Conservation (phyloP, 35 echinoderm and acorn worm genomes). For the Ophioderma brevispina region DNA sequence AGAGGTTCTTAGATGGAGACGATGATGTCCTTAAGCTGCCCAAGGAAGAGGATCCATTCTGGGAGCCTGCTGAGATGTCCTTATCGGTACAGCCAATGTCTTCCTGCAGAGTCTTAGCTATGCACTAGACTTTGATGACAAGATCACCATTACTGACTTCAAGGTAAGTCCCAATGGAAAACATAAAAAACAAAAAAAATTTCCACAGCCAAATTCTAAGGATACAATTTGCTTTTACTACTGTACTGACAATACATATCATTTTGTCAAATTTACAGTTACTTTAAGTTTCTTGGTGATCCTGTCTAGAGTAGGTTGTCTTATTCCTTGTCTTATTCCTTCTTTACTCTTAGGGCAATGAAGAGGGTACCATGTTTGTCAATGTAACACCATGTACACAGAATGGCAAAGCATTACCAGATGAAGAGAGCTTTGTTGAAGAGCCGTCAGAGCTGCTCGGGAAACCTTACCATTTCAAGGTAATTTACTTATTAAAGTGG, state of each 20-base stretch:
- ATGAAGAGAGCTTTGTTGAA: conserved; percentile 91
- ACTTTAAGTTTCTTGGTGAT: not conserved
- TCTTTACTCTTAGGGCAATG: conserved; percentile 70
- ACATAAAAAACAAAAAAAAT: not conserved
- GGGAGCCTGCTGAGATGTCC: conserved; percentile 92
- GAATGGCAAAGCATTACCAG: conserved; percentile 74
- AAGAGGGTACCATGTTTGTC: conserved; percentile 76
- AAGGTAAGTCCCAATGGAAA: conserved; percentile 72
- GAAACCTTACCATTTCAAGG: conserved; percentile 98
- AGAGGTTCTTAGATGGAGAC: conserved; percentile 85
- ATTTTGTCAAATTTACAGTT: not conserved
- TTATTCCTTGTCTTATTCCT: too few species aligned
- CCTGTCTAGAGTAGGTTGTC: too few species aligned
- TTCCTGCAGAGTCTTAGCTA: conserved; percentile 95
- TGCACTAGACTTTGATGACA: conserved; percentile 95
- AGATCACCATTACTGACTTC: conserved; percentile 92
- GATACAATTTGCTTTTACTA: not conserved
- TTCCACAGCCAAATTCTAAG: not conserved
- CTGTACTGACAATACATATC: not conserved
- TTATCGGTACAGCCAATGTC: conserved; percentile 87
- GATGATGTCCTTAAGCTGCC: conserved; percentile 77
- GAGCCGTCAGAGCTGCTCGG: conserved; percentile 92
- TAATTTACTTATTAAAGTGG: too few species aligned
- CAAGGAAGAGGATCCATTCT: conserved; percentile 93
- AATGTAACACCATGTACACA: conserved; percentile 81